Evolutionary conservation across 2,797 vertebrate genomes (phyloP).

Genomic region (Acipenser transmontanus): DNA sequence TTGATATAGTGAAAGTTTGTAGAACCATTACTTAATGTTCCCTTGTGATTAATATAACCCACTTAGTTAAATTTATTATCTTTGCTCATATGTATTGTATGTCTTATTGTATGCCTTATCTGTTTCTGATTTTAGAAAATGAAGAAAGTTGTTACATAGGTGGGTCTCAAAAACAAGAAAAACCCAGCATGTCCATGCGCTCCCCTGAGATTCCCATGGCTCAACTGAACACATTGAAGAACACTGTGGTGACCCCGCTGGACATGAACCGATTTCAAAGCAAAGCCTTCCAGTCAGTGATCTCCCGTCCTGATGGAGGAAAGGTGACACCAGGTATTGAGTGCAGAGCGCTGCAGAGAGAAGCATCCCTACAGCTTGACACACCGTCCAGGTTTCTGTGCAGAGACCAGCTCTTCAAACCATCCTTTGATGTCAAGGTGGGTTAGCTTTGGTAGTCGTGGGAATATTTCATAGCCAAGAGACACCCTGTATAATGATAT

Average conservation of each 20-base stretch:
- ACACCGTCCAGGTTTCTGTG: constrained; percentile 92
- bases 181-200: not conserved
- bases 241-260: constrained; percentile 72
- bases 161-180: constrained; percentile 51
- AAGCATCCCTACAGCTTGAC: constrained; percentile 74
- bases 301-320: constrained; percentile 59
- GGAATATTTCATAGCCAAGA: constrained; percentile 12
- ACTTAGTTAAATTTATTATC: not conserved
- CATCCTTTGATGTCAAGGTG: constrained; percentile 86
- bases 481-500: not conserved
- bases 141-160: constrained; percentile 59
- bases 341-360: constrained; percentile 52
- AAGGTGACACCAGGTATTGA: constrained; percentile 24
- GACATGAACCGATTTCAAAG: constrained; percentile 84
- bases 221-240: constrained; percentile 46
- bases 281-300: constrained; percentile 72
- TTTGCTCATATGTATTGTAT: not conserved
- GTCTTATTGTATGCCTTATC: not conserved
- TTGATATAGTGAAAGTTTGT: not conserved
- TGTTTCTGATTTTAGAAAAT: constrained; percentile 37
- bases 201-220: constrained; percentile 53
- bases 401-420: constrained; percentile 85
- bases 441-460: constrained; percentile 20
- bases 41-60: too few relatives aligned
- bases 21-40: not conserved